Base-by-base conservation (phyloP, 2,113 vertebrate species). In the Apeltes quadracus region DNA sequence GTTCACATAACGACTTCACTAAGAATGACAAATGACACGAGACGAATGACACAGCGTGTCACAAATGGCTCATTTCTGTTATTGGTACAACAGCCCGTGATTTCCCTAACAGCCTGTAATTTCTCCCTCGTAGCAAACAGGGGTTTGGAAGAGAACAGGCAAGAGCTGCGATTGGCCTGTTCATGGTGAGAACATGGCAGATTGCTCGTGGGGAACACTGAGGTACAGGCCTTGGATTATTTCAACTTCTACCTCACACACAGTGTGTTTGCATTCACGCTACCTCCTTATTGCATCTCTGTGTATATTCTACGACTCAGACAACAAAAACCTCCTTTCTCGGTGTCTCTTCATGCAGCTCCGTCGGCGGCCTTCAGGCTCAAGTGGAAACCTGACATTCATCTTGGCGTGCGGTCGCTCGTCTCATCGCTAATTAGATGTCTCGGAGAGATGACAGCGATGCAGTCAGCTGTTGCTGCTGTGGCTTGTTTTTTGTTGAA, bases 21-120 rank as follows among this genome's bases (percentile, higher is more conserved):
- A 69, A 81, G 76, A 70, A 78, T 73, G 85, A 78, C 53, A 70
- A 75, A 75, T 71, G 56, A 71, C 80, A 71, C 38, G 66, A 80
- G 71, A 72, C 71, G 64, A 84, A 84, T 83, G 83, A 81, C 72
- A 61, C 85, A 81, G 79, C 74, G 44, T 56, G 83, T 80, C 76
- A 86, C 62, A 81, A 86, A 72, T 86, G 83, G 58, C 71, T 80
- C 76, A 32, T 68, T 76, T 36, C 72, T 69, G 61, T 56, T 86
- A 76, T 84, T 75, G 83, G 48, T 66, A 39, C 85, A 85, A 78
- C 76, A 87, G 83, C 34, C 77, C 57, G 80, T 75, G 80, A 87
- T 88, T 83, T 72, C 64, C 62, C 64, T 46, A 87, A 79, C 78
- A 83, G 82, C 59, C 76, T 67, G 70, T 81, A 79, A 87, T 85